Evolutionary conservation across 2,797 vertebrate genomes (phyloP).

Genomic region (Tolypeutes matacus): DNA sequence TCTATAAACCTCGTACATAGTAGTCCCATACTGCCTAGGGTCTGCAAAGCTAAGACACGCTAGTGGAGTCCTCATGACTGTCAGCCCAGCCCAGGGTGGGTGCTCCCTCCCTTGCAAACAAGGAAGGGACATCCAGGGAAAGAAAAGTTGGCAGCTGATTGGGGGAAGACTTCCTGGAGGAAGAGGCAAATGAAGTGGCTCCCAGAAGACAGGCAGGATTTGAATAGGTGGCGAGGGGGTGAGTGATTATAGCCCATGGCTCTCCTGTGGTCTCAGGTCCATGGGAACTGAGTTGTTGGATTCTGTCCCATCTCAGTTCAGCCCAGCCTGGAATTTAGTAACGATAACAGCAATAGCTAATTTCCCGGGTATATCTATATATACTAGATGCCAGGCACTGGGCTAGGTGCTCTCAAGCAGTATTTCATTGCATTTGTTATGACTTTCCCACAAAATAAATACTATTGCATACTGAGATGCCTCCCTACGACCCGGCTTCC

Average conservation of each 20-base stretch:
- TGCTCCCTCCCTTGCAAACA: neutral
- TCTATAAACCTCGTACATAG: neutral
- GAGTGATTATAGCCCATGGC: neutral
- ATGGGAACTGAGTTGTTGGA: neutral
- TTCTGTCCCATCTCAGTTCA: neutral
- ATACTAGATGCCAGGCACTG: neutral
- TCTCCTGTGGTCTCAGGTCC: no score
- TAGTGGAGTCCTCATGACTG: neutral
- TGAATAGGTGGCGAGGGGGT: fast-evolving
- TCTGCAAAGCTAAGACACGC: neutral
- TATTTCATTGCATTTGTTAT: neutral
- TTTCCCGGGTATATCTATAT: neutral
- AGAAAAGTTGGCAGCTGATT: neutral
- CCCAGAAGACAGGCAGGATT: neutral
- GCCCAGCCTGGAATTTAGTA: neutral
- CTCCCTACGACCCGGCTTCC: neutral
- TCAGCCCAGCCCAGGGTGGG: no score
- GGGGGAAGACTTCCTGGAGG: neutral
- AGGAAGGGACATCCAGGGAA: neutral
- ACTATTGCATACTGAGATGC: neutral
- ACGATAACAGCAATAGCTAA: neutral
- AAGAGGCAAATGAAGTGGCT: neutral
- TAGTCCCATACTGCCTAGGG: neutral
- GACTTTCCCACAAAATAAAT: neutral
- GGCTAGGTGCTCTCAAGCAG: neutral